phyloP scores from a whole-genome alignment of 2,113 vertebrate genomes.

The Muscicapa adusta region DNA sequence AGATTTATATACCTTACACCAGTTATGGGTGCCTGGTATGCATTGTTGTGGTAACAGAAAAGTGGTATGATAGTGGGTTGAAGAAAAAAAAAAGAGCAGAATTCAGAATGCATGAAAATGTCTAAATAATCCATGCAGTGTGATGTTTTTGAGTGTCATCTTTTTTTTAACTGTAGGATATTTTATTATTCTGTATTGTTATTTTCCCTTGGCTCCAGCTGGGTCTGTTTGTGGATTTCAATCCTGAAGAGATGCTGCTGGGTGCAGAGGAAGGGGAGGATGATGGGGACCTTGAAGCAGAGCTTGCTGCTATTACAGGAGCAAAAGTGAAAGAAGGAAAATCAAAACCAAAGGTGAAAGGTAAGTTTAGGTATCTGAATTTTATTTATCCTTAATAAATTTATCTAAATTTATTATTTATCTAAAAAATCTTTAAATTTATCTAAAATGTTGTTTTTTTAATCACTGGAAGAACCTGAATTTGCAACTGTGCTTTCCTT shows the following conservation, averaged over 20 bases:
- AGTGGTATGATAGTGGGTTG: not conserved
- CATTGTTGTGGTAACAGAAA: not conserved
- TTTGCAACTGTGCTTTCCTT: not conserved
- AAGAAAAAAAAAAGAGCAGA: not conserved
- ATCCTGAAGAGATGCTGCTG: conserved; percentile 84
- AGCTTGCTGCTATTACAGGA: conserved; percentile 87
- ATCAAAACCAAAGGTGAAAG: conserved; percentile 71
- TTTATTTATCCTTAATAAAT: not conserved
- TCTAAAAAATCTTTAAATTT: not conserved
- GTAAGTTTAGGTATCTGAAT: conserved; percentile 69
- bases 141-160: not conserved
- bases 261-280: conserved; percentile 73
- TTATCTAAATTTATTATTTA: not conserved
- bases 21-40: not conserved
- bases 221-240: conserved; percentile 88
- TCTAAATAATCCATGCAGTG: not conserved
- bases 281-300: conserved; percentile 88
- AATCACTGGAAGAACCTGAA: not conserved
- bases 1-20: not conserved
- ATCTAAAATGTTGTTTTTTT: not conserved
- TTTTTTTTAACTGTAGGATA: not conserved
- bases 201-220: conserved; percentile 73
- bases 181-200: not conserved
- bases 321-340: conserved; percentile 64
- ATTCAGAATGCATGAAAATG: not conserved